Base-by-base conservation (phyloP, 2,797 vertebrate genomes). In the Scolopax rusticola region DNA sequence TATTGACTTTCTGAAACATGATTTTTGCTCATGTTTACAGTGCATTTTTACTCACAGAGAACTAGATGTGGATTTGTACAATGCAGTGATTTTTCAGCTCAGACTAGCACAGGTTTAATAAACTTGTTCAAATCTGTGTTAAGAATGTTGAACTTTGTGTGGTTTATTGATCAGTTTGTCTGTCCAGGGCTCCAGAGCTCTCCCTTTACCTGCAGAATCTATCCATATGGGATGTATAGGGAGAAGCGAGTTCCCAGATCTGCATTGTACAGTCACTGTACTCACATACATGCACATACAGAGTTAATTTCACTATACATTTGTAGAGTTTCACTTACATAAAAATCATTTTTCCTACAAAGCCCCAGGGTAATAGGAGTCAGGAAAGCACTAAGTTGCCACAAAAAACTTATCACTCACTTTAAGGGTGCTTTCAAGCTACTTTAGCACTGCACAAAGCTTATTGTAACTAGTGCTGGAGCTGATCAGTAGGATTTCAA, bases 1-100 rank as follows among this genome's bases (percentile, higher is more conserved):
- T 90, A 95, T 59, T 76, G 94, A 95, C 91, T 61, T 82, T 48
- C 70, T 87, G 60, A 70, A 96, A 91, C 67, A 68, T 84, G 90
- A 93, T 93, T 94, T 96, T 92, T 96, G 25, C 36, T 94, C 57
- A 38, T 20, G 36, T 84, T 92, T 85, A 47, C 65, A 5, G 2
- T 20, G 51, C 32, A n/a, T 9, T 74, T 94, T 90, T 71, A 90
- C 61, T 81, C 53, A 56, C 20, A 67, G 50, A 53, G 32, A 47
- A 36, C 4, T 64, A 57, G 50, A 57, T 1, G 6, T 6, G 21
- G n/a, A 61, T 85, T 82, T 79, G 60, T 33, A 63, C 32, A 73
- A 40, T 6, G 28, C 36, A 64, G 60, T 16, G 60, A 45, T 48
- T 82, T 91, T 87, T 85, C 47, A 89, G 67, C 45, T 80, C 56